These are phyloP conservation scores for Catharus fuscescens DNA, from an alignment of 2,113 vertebrate genomes.

Conservation along the genomic window DNA sequence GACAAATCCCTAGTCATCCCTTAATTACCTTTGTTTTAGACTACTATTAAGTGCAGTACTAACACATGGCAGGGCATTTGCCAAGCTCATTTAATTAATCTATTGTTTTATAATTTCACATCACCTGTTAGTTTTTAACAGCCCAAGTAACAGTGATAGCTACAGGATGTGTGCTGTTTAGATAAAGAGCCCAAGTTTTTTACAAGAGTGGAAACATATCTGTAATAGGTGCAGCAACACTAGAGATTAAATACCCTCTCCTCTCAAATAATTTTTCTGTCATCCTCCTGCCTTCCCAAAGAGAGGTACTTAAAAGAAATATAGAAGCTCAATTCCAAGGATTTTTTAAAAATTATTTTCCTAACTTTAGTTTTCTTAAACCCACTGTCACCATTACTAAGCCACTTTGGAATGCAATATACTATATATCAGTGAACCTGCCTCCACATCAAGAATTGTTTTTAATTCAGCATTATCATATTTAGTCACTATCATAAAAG, in stretches of 20 bases:
- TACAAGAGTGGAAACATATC: neutral
- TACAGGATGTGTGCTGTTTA: neutral
- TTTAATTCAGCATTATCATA: neutral
- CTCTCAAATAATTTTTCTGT: neutral
- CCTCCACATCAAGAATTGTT: neutral
- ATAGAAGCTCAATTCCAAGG: accelerated
- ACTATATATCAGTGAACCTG: neutral
- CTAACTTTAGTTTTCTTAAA: neutral
- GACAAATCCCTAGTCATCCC: neutral
- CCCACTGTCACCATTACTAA: neutral
- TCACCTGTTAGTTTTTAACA: neutral
- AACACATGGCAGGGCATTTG: neutral
- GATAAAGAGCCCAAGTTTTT: neutral
- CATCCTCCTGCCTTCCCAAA: neutral
- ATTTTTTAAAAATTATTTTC: neutral
- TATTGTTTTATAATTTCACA: neutral
- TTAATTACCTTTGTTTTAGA: neutral
- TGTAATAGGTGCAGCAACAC: neutral
- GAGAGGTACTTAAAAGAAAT: neutral
- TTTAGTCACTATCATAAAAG: accelerated
- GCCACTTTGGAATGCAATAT: neutral
- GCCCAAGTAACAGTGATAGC: neutral
- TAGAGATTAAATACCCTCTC: neutral
- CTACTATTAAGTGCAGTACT: neutral
- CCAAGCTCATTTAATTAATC: neutral